Evolutionary conservation across 2,888 invertebrate genomes (phyloP).

Genomic region (Prosopocoilus inquinatus): DNA sequence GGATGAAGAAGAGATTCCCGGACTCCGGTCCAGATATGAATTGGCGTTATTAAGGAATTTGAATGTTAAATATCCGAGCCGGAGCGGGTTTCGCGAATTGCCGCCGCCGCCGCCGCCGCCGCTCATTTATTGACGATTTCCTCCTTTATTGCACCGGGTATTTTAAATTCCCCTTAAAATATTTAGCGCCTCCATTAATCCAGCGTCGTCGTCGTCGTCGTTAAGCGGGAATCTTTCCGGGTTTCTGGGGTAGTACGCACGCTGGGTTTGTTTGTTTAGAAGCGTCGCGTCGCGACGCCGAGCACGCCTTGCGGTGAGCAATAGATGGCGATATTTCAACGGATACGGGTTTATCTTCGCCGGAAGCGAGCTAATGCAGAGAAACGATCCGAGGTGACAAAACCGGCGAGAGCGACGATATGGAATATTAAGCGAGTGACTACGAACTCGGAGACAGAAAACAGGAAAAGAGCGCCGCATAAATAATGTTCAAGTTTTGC

Average conservation of each 20-base stretch:
- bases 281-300: too few species aligned
- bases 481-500: slow-evolving; percentile 36
- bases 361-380: slow-evolving; percentile 30
- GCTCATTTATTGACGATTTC: slow-evolving; percentile 37
- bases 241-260: too few species aligned
- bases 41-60: slow-evolving; percentile 43
- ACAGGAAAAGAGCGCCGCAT: slow-evolving; percentile 26
- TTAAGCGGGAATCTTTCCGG: too few species aligned
- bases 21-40: slow-evolving; percentile 41
- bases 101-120: too few species aligned
- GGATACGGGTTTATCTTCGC: slow-evolving; percentile 29
- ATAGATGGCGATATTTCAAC: slow-evolving; percentile 20
- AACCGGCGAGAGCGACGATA: slow-evolving; percentile 36
- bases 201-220: too few species aligned
- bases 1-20: slow-evolving; percentile 41
- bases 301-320: slow-evolving; percentile 11
- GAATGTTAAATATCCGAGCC: slow-evolving; percentile 42
- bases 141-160: slow-evolving; percentile 23
- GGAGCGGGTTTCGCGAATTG: slow-evolving; percentile 29
- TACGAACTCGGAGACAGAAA: slow-evolving; percentile 28
- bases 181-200: too few species aligned
- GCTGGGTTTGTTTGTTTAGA: too few species aligned
- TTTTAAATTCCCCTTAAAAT: slow-evolving; percentile 4
- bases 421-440: slow-evolving; percentile 38
- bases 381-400: slow-evolving; percentile 37